Evolutionary conservation across 2,888 invertebrate species (phyloP), one percentile per base, ranked within the genome.

Genomic region (Ormyrus labotus): DNA sequence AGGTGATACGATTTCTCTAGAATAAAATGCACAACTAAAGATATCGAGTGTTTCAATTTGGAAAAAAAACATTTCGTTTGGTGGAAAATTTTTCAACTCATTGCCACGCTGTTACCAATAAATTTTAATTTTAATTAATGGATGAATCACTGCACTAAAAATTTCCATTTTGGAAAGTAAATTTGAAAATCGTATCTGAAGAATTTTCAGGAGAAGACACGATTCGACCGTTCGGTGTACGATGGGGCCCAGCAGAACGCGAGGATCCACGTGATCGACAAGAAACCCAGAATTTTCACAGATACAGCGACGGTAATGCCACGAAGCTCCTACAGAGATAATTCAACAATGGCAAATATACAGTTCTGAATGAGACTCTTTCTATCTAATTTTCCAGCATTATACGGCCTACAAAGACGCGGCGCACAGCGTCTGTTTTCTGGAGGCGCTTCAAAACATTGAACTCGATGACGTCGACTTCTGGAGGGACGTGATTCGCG

Each of bases 391-490:
- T 60, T 79, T 74, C 6, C 83, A 92, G 92, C 87, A 88, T 78
- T 90, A 91, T 57, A 89, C 89, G 67, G 92, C 92, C 0, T 92
- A 92, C 85, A 92, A 91, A 84, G 91, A 92, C 83, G 87, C 88
- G 6, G 83, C 84, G 10, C 88, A 89, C 71, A 89, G 89, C 47
- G 86, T 87, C 83, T 92, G 92, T 85, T 91, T 91, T 82, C 83
- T 92, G 75, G 91, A 92, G 85, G 89, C 89, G 55, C 84, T 91
- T 79, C 87, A 85, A 53, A 85, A 84, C 45, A 76, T 79, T 11
- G 60, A 81, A 34, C 64, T 71, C 6, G 64, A 51, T n/a, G 73
- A 58, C 10, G 48, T 48, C 7, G 67, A 58, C 11, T 76, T 82
- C 48, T 84, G 80, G 83, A 83, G 78, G 64, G 82, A 82, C 60